These are phyloP conservation scores for Scelioninae gen. 1 DNA, from an alignment of 2,888 invertebrate genomes.

Conservation along the genomic window DNA sequence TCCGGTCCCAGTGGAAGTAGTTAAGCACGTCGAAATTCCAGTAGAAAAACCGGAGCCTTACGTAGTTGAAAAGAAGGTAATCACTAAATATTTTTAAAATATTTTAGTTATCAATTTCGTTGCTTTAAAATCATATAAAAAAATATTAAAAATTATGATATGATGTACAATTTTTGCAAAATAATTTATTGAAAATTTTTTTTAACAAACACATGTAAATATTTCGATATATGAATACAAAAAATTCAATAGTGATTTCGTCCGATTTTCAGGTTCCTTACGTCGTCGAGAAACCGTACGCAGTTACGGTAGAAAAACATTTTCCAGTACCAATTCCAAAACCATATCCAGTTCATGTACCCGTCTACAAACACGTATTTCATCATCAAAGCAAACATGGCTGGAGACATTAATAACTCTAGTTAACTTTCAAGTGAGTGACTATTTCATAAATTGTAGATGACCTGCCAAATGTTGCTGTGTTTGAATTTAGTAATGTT, in stretches of 20 bases:
- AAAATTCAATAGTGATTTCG: too few species aligned
- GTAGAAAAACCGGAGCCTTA: constrained; percentile 87
- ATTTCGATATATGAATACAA: too few species aligned
- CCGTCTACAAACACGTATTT: constrained; percentile 85
- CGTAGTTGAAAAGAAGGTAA: constrained; percentile 86
- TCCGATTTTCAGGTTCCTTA: constrained; percentile 84
- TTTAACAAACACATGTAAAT: too few species aligned
- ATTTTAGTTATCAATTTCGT: too few species aligned
- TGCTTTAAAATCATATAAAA: too few species aligned
- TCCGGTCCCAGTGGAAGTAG: constrained; percentile 84
- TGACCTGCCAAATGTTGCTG: constrained; percentile 48
- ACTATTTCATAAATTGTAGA: constrained; percentile 29
- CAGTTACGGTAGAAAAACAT: constrained; percentile 86
- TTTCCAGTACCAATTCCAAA: constrained; percentile 86
- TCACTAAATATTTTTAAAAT: too few species aligned
- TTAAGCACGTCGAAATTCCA: constrained; percentile 86
- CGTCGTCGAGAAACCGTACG: constrained; percentile 86
- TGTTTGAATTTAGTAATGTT: constrained; percentile 48
- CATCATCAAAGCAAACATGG: constrained; percentile 80
- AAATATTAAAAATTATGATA: too few species aligned
- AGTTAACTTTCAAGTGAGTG: constrained; percentile 41
- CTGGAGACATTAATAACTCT: constrained; percentile 76
- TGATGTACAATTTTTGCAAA: too few species aligned
- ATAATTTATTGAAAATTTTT: too few species aligned
- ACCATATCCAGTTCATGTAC: constrained; percentile 86